Evolutionary conservation across 2,113 vertebrate species (phyloP), one percentile per base, ranked within the genome.

Genomic region (Phycodurus eques): DNA sequence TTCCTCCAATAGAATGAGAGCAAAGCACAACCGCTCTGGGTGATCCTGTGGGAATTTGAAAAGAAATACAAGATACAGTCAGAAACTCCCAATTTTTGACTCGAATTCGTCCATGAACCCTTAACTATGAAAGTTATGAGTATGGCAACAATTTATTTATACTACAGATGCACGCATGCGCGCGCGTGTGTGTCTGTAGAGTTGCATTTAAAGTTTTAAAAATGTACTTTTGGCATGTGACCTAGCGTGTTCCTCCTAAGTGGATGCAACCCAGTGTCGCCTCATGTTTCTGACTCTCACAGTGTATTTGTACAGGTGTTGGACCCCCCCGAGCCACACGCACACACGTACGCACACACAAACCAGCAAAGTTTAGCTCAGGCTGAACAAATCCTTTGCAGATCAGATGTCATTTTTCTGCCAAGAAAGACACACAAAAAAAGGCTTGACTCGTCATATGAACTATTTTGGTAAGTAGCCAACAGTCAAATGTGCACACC

Each of bases 1-100:
- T 31, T 72, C 20, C 49, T 76, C 79, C 75, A 74, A 71, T 76
- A 39, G n/a, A 2, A 39, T 1, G 60, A 70, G 4, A 4, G 72
- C 46, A 15, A 70, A 51, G 47, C 6, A 56, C 2, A 62, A 74
- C 64, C 15, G 59, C 35, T 1, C 35, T 39, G 4, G 15, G 31
- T 61, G 1, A 68, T 22, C 49, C 53, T 47, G 20, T 43, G 59
- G 31, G 59, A 61, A 56, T 56, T 56, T 56, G n/a, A 56, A 54
- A 54, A 54, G 3, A 9, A n/a, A n/a, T 20, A 8, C 20, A 54
- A 14, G 20, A 20, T 53, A 20, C 13, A 8, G 20, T 54, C 1
- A n/a, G 19, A 54, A 54, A 54, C 53, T 54, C 51, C 5, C 2
- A 20, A 13, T 51, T n/a, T n/a, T 15, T n/a, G 2, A 54, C 51